These are phyloP conservation scores for Heliothis virescens DNA, from an alignment of 1,140 invertebrate genomes.

Conservation along the genomic window DNA sequence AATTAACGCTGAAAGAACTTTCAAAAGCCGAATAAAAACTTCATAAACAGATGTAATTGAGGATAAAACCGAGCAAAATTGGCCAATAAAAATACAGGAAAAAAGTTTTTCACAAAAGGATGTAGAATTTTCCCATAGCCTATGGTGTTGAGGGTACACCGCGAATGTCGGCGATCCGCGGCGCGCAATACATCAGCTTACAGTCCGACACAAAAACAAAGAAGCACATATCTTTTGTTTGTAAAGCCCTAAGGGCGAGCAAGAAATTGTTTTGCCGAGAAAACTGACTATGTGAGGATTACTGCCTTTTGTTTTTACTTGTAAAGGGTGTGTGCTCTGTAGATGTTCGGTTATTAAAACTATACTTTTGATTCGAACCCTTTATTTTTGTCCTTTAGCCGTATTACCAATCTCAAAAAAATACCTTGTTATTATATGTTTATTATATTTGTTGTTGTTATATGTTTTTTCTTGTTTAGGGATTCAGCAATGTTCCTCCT, in stretches of 20 bases:
- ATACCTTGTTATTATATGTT: too few species aligned
- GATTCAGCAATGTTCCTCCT: too few species aligned
- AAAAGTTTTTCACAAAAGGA: neutral
- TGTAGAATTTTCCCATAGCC: neutral
- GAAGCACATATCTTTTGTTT: conserved; percentile 38
- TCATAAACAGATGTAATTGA: too few species aligned
- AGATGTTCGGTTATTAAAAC: neutral
- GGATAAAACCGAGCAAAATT: too few species aligned
- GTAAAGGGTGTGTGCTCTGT: neutral
- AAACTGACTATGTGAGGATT: conserved; percentile 35
- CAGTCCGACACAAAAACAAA: conserved; percentile 40
- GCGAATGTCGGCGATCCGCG: conserved; percentile 15
- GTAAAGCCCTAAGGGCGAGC: conserved; percentile 32
- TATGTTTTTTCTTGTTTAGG: too few species aligned
- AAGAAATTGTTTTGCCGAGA: conserved; percentile 37
- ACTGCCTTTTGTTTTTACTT: conserved; percentile 28
- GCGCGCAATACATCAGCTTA: conserved; percentile 40
- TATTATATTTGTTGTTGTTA: too few species aligned
- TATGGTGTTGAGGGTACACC: neutral
- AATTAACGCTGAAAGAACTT: too few species aligned
- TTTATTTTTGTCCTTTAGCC: too few species aligned
- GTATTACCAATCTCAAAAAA: too few species aligned
- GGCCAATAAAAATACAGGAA: too few species aligned
- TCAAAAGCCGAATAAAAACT: too few species aligned
- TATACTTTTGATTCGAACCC: neutral